Base-by-base conservation (phyloP, 2,113 vertebrate genomes). In the Pseudorasbora parva region DNA sequence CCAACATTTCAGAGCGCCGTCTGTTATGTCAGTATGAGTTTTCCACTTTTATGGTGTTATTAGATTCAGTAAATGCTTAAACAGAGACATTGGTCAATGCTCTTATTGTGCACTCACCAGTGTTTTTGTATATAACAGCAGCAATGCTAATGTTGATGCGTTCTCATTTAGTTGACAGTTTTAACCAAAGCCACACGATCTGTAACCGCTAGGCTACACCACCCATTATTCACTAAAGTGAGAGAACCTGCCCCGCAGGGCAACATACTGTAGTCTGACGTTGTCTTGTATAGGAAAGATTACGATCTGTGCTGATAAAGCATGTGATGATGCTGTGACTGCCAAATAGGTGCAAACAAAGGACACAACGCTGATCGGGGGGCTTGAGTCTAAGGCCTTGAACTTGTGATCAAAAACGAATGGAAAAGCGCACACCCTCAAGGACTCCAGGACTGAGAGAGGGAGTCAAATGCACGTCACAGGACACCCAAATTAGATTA, bases 401-500 rank as follows among this genome's bases (percentile, higher is more conserved):
- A 91, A 88, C 88, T 89, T 89, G 78, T 89, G 88, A 88, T 86
- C 17, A 2, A 47, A 75, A 79, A 54, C 78, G 19, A 80, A 76
- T 77, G 57, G n/a, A 60, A 86, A 72, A 19, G 64, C 43, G 33
- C 56, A 74, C 62, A 74, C 62, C 51, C 88, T 59, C 76, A 83
- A 14, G 84, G 82, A 62, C 69, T n/a, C 43, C 25, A 4, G 68
- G 14, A 72, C 43, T 57, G 25, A 59, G 60, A 73, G n/a, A 30
- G 33, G 68, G 64, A 57, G 82, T 69, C 25, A 68, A 49, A 43
- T 72, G 66, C 73, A 27, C 76, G 75, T 93, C 93, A 92, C 91
- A 91, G 85, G 90, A 90, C 87, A 84, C 78, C 49, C 62, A 79
- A 84, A 91, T 90, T 86, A 90, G 85, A 92, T 91, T 85, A 90